Percentiles rank a stretch among this genome's conserved stretches.
Evolutionary conservation across 2,888 invertebrate genomes (phyloP).

Genomic region (Meghimatium bilineatum): DNA sequence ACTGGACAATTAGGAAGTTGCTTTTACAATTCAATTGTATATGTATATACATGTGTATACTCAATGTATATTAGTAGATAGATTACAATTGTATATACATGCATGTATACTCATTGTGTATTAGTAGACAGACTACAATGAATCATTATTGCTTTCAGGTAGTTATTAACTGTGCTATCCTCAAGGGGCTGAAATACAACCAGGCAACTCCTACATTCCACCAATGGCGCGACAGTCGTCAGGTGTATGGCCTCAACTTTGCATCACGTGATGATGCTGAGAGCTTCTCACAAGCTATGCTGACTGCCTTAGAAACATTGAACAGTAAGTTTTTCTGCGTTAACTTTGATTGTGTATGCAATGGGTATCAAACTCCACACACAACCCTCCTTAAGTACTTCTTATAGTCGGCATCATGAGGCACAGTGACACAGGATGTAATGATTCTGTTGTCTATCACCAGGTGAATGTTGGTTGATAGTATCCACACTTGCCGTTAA

Average conservation of each 20-base stretch:
- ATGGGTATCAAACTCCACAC: no score
- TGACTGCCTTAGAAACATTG: constrained; percentile 91
- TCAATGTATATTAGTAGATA: background rate
- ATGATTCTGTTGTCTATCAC: no score
- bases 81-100: background rate
- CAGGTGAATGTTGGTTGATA: no score
- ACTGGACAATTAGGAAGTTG: no score
- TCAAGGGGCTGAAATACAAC: constrained; percentile 98
- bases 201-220: constrained; percentile 99
- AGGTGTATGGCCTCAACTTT: constrained; percentile 94
- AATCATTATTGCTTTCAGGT: constrained; percentile 82
- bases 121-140: no score
- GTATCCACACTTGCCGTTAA: no score
- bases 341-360: no score
- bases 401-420: no score
- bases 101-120: background rate
- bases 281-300: constrained; percentile 95
- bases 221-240: constrained; percentile 97
- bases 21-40: no score
- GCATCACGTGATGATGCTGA: constrained; percentile 97
- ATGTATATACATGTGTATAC: no score
- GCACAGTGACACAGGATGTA: no score
- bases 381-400: no score
- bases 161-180: constrained; percentile 98
- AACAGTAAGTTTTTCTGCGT: constrained; percentile 58